phyloP scores from a whole-genome alignment of 2,888 invertebrate species.

The Drosophila recens region DNA sequence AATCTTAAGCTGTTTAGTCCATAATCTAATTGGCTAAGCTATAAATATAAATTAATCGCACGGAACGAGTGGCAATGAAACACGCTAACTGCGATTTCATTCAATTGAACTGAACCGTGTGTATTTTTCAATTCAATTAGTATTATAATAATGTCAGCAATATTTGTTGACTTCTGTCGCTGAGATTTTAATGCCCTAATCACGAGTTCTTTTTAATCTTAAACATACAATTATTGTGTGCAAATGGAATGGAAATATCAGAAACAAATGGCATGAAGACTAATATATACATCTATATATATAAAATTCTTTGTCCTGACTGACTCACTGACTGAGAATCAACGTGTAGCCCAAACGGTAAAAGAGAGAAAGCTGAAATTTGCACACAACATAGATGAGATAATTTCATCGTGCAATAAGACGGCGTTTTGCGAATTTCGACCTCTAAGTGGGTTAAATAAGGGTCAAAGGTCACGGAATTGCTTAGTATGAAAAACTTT shows the following conservation, averaged over 20 bases:
- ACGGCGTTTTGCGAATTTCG: too few species aligned
- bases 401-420: too few species aligned
- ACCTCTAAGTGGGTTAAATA: too few species aligned
- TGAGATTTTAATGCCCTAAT: slow-evolving; percentile 19
- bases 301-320: too few species aligned
- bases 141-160: slow-evolving; percentile 2
- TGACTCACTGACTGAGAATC: too few species aligned
- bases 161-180: slow-evolving; percentile 1
- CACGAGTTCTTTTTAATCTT: slow-evolving; percentile 35
- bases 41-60: slow-evolving; percentile 8
- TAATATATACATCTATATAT: neutral
- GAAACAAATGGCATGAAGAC: slow-evolving; percentile 13
- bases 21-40: neutral
- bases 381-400: too few species aligned
- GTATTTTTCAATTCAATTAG: slow-evolving; percentile 7
- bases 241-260: slow-evolving; percentile 19
- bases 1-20: slow-evolving; percentile 6
- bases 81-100: slow-evolving; percentile 1
- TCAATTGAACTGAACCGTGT: neutral
- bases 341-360: too few species aligned
- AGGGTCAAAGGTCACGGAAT: too few species aligned
- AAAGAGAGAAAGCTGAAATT: too few species aligned
- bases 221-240: neutral
- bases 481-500: too few species aligned
- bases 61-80: slow-evolving; percentile 14